A percentile compares a stretch with the other conserved stretches of the same genome.
phyloP scores from a whole-genome alignment of 2,113 vertebrate species.

The Etia nguti region DNA sequence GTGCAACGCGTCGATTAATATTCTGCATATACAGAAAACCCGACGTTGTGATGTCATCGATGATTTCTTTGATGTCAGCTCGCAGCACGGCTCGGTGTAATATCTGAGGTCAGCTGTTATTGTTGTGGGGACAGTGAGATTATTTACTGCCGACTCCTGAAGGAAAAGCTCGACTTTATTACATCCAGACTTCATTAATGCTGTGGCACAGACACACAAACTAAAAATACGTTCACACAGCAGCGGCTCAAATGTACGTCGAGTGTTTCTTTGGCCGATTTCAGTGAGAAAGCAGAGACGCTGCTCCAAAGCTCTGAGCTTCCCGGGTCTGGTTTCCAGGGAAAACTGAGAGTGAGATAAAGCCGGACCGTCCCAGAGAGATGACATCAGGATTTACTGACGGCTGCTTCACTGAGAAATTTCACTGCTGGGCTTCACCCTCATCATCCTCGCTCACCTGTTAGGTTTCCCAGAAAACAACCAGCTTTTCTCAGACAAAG shows the following conservation, averaged over 20 bases:
- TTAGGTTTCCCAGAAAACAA: not conserved
- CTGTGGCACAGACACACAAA: not conserved
- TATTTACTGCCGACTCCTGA: not conserved
- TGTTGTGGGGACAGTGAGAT: not conserved
- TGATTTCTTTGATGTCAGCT: not conserved
- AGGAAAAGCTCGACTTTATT: not conserved
- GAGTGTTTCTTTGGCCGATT: not conserved
- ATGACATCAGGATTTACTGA: not conserved
- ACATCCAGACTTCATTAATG: conserved; percentile 12
- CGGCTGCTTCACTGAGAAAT: not conserved
- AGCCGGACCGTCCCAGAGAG: not conserved
- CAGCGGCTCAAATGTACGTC: not conserved
- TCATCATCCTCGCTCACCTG: not conserved
- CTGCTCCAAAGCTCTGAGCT: not conserved
- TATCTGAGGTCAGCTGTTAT: not conserved
- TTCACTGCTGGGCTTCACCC: not conserved
- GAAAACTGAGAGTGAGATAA: not conserved
- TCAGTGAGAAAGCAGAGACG: not conserved
- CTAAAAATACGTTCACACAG: not conserved
- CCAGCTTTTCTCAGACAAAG: not conserved
- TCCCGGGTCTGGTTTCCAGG: not conserved
- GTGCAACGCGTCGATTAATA: not conserved
- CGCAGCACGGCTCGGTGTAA: not conserved
- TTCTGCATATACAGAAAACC: not conserved
- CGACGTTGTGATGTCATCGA: not conserved